Evolutionary conservation across 2,888 invertebrate species (phyloP).

Genomic region (Aquatica leii): DNA sequence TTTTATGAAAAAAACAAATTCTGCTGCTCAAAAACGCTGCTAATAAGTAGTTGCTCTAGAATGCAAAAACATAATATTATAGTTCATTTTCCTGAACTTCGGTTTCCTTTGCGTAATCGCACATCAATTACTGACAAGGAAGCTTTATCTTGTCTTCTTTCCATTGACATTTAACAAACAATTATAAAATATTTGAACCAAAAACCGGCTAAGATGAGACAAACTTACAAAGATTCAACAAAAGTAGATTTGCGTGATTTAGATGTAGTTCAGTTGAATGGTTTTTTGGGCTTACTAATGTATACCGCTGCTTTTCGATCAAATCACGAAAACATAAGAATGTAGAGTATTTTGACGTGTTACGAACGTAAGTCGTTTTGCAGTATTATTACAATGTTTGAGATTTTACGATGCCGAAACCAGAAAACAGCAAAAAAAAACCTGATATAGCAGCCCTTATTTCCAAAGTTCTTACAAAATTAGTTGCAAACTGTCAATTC

Average conservation of each 20-base stretch:
- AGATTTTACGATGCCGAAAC: conserved; percentile 42
- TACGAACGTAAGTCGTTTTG: conserved; percentile 40
- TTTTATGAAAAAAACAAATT: conserved; percentile 3
- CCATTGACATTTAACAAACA: neutral
- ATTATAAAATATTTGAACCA: conserved; percentile 1
- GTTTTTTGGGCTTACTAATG: conserved; percentile 40
- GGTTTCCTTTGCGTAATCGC: neutral
- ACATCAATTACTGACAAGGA: neutral
- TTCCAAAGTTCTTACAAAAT: too few relatives aligned
- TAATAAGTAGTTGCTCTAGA: conserved; percentile 9
- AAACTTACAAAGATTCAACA: conserved; percentile 7
- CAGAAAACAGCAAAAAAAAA: conserved; percentile 30
- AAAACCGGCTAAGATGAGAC: conserved; percentile 5
- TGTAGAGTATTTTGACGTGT: conserved; percentile 40
- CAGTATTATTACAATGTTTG: conserved; percentile 35
- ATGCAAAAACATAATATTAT: conserved; percentile 6
- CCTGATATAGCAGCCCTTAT: too few relatives aligned
- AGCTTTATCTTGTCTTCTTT: neutral
- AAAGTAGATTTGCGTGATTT: conserved; percentile 21
- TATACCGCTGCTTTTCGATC: conserved; percentile 40
- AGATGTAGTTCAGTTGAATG: conserved; percentile 38
- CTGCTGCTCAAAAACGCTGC: neutral
- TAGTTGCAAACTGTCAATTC: too few relatives aligned
- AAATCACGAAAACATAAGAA: conserved; percentile 40
- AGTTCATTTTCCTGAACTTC: too few relatives aligned